Evolutionary conservation across 2,888 invertebrate species (phyloP).

Genomic region (Aphodius granarius): DNA sequence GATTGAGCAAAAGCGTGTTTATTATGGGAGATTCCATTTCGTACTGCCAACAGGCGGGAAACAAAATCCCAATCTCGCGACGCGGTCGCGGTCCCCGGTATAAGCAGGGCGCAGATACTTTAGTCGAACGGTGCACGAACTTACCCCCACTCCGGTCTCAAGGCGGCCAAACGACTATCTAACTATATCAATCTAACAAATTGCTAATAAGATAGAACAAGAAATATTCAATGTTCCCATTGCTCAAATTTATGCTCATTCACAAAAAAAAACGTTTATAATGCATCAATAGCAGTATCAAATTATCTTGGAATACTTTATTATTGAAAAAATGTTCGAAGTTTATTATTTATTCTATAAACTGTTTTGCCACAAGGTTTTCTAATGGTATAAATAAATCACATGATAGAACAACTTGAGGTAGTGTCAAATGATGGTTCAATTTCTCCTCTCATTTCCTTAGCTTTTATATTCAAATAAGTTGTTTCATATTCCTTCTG

Average conservation of each 20-base stretch:
- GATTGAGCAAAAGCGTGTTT: slow-evolving; percentile 28
- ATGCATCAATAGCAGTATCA: too few species aligned
- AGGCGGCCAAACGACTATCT: too few species aligned
- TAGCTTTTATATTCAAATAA: slow-evolving; percentile 66
- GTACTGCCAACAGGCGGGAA: slow-evolving; percentile 5
- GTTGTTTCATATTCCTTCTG: slow-evolving; percentile 66
- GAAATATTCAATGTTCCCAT: too few species aligned
- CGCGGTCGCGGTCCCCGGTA: not conserved
- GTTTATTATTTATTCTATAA: not conserved
- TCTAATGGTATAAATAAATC: slow-evolving; percentile 12
- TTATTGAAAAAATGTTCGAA: too few species aligned
- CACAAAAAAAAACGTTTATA: too few species aligned
- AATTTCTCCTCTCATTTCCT: slow-evolving; percentile 59
- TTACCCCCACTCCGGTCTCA: too few species aligned
- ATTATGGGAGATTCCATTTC: slow-evolving; percentile 19
- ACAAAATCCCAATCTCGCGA: not conserved
- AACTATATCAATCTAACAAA: not conserved
- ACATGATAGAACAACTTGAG: slow-evolving; percentile 43
- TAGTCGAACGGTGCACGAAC: too few species aligned
- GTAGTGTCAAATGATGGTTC: slow-evolving; percentile 34
- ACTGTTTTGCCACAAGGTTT: not conserved
- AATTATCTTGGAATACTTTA: too few species aligned
- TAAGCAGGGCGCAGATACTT: too few species aligned
- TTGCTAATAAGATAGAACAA: not conserved
- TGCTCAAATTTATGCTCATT: too few species aligned